Evolutionary conservation across 2,113 vertebrate species (phyloP), one percentile per base, ranked within the genome.

Genomic region (Nanorana parkeri): DNA sequence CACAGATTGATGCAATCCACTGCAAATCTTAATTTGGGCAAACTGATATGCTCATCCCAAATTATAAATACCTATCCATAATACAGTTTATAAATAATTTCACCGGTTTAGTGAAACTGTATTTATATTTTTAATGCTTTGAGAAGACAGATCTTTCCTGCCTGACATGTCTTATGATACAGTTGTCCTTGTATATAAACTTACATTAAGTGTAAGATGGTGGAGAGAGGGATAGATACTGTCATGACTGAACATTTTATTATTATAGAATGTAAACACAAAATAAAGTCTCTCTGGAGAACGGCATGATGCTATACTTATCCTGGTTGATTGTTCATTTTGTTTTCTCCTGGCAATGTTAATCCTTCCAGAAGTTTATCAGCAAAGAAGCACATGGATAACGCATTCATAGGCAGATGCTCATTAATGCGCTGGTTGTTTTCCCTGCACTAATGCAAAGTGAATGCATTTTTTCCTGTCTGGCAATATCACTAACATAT

Each of bases 391-490:
- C 68, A 73, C 68, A 64, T 72, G 55, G 78, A 52, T 52, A 81
- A 63, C 51, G 36, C 65, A 73, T 73, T 66, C 60, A 23, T 36
- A 28, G 36, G 55, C 79, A 81, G 79, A 73, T 64, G 79, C 58
- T 81, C 79, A 81, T 81, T 73, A 81, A 73, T 65, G 79, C 60
- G 4, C 51, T 21, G 26, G 54, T 24, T 73, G 68, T 81, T 73
- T 73, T 55, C 58, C 41, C 41, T 65, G 26, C 13, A 29, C 26
- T 58, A 60, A 58, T 23, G 36, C 64, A 21, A 67, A 17, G 54
- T 28, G 29, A 65, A 36, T 81, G 66, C n/a, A 19, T 73, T 23
- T 79, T 65, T 16, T 23, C 55, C 47, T 77, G 24, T 67, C 52
- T 68, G 77, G 26, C 24, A 58, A 55, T 36, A 23, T 79, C 20